phyloP scores from a whole-genome alignment of 2,113 vertebrate genomes.

The Brachyistius frenatus region DNA sequence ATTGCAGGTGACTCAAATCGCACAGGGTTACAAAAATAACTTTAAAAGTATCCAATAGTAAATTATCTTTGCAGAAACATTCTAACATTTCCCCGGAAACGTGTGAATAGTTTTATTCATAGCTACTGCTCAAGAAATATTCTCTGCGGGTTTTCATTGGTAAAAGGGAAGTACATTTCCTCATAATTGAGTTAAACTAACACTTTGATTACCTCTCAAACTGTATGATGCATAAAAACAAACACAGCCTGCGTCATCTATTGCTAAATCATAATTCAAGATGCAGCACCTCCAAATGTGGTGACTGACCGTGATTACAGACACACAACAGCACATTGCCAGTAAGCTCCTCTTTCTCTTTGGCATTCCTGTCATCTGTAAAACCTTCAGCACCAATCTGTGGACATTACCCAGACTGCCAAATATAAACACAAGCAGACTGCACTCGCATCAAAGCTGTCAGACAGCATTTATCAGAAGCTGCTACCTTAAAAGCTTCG shows the following conservation, averaged over 20 bases:
- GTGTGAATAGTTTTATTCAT: background rate
- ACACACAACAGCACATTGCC: constrained; percentile 26
- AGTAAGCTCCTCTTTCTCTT: constrained; percentile 41
- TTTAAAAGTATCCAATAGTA: background rate
- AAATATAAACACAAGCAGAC: constrained; percentile 71
- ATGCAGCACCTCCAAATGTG: constrained; percentile 35
- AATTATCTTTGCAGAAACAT: too few species aligned
- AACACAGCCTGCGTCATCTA: background rate
- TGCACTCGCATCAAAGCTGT: constrained; percentile 52
- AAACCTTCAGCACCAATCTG: constrained; percentile 69
- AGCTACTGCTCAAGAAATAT: background rate
- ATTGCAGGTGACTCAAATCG: too few species aligned
- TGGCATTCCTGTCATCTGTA: constrained; percentile 66
- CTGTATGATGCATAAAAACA: too few species aligned
- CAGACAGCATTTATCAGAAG: constrained; percentile 56
- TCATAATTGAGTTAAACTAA: constrained; percentile 1
- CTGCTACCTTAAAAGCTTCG: constrained; percentile 49
- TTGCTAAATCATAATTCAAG: constrained; percentile 27
- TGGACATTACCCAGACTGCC: constrained; percentile 66
- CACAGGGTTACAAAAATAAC: background rate
- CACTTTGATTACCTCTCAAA: background rate
- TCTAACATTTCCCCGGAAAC: background rate
- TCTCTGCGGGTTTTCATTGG: background rate
- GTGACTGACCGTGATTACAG: constrained; percentile 37
- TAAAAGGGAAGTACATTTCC: constrained; percentile 2